These are phyloP conservation scores for Chiloscyllium plagiosum DNA, from an alignment of 2,113 vertebrate species.

Conservation along the genomic window DNA sequence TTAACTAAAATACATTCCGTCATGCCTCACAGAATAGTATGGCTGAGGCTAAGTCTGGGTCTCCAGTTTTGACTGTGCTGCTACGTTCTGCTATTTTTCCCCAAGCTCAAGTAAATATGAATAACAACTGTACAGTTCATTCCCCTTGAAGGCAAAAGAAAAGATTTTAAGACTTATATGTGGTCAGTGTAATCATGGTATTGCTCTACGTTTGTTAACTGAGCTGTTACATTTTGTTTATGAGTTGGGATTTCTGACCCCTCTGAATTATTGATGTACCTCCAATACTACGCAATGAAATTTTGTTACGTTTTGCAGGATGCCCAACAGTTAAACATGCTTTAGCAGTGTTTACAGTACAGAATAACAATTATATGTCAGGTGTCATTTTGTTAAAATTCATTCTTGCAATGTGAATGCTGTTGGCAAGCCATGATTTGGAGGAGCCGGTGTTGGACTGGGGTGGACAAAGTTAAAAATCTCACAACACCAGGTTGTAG, in stretches of 20 bases:
- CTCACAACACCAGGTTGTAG: too few species aligned
- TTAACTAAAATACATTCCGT: not conserved
- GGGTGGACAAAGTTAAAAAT: too few species aligned
- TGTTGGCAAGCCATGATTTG: too few species aligned
- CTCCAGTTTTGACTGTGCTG: not conserved
- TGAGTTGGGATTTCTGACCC: not conserved
- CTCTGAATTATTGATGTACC: not conserved
- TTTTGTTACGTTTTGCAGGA: too few species aligned
- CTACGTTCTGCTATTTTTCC: not conserved
- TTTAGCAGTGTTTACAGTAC: too few species aligned
- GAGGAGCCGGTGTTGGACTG: too few species aligned
- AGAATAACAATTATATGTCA: too few species aligned
- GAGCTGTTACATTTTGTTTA: not conserved
- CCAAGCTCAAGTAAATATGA: too few species aligned
- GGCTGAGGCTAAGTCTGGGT: not conserved
- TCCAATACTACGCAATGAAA: too few species aligned
- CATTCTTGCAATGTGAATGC: too few species aligned
- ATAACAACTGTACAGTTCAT: not conserved
- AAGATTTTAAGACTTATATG: not conserved
- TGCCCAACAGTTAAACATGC: too few species aligned
- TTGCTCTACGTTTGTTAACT: not conserved
- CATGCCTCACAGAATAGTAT: conserved; percentile 5
- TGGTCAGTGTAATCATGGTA: not conserved
- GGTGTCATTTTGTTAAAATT: too few species aligned
- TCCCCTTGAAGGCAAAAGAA: not conserved